Percentiles rank a stretch among this genome's conserved stretches.
Evolutionary conservation across 2,797 vertebrate genomes (phyloP).

Genomic region (Serranus cabrilla): DNA sequence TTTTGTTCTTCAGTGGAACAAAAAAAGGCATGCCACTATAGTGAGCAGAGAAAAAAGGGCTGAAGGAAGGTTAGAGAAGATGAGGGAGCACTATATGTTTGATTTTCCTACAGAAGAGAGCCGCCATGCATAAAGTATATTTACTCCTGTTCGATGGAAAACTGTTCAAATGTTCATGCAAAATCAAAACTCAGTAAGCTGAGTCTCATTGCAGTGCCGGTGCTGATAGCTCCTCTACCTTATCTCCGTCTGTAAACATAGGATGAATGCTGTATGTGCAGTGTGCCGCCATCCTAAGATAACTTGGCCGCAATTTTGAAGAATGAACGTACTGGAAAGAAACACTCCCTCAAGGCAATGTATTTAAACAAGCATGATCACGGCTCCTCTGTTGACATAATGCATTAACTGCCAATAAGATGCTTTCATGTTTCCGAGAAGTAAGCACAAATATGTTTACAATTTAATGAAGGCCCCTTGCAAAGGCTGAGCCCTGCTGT

Average conservation of each 20-base stretch:
- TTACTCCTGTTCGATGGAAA: conserved; percentile 34
- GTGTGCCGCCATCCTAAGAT: conserved; percentile 45
- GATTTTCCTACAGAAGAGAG: conserved; percentile 20
- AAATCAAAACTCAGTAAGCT: conserved; percentile 48
- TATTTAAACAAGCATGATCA: conserved; percentile 56
- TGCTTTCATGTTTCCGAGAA: conserved; percentile 55
- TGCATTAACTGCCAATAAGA: conserved; percentile 61
- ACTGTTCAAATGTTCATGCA: conserved; percentile 40
- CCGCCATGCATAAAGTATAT: conserved; percentile 32
- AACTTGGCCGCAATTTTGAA: conserved; percentile 45
- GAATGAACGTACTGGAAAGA: conserved; percentile 38
- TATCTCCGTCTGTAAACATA: conserved; percentile 55
- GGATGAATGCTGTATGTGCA: conserved; percentile 40
- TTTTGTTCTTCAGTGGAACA: conserved; percentile 69
- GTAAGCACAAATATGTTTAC: conserved; percentile 62
- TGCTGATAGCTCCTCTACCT: conserved; percentile 42
- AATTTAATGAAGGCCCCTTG: conserved; percentile 55
- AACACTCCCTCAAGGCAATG: conserved; percentile 54
- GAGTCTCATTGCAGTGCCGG: conserved; percentile 30
- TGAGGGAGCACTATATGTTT: conserved; percentile 15
- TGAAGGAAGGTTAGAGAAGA: conserved; percentile 23
- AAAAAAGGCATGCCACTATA: conserved; percentile 55
- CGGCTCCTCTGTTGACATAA: conserved; percentile 63
- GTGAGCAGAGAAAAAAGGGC: conserved; percentile 54
- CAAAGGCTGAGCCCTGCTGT: conserved; percentile 44